These are phyloP conservation scores for Labia minor DNA, from an alignment of 2,888 invertebrate species.

Conservation along the genomic window DNA sequence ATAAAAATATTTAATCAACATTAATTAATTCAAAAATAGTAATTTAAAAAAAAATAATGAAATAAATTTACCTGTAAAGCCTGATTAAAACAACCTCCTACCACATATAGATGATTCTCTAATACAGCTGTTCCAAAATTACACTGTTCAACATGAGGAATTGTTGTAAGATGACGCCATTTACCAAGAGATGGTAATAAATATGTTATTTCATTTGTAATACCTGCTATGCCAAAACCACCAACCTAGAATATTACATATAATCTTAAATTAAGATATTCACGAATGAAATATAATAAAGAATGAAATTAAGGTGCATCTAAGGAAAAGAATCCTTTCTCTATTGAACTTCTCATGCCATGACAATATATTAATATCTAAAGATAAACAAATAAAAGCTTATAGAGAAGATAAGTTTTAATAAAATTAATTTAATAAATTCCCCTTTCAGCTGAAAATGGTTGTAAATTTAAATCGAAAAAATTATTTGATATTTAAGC, in stretches of 20 bases:
- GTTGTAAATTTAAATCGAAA: too few relatives aligned
- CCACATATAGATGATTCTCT: slow-evolving; percentile 55
- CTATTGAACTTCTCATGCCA: too few relatives aligned
- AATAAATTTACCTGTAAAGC: slow-evolving; percentile 42
- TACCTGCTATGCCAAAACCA: slow-evolving; percentile 54
- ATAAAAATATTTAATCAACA: neutral
- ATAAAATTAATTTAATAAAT: too few relatives aligned
- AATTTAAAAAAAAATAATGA: neutral
- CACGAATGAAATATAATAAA: too few relatives aligned
- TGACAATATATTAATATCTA: too few relatives aligned
- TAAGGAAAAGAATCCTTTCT: too few relatives aligned
- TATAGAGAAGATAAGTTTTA: too few relatives aligned
- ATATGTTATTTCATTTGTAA: slow-evolving; percentile 58
- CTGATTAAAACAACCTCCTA: slow-evolving; percentile 62
- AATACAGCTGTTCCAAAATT: slow-evolving; percentile 59
- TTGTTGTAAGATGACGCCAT: slow-evolving; percentile 54
- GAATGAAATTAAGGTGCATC: too few relatives aligned
- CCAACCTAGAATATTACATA: slow-evolving; percentile 39
- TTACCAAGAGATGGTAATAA: slow-evolving; percentile 45
- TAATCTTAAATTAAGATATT: neutral
- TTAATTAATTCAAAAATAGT: neutral
- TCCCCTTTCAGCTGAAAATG: too few relatives aligned
- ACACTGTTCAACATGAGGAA: slow-evolving; percentile 63
- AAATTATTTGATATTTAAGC: too few relatives aligned
- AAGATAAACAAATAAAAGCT: too few relatives aligned